phyloP scores from a whole-genome alignment of 1,140 invertebrate species.

The Archivesica marissinica region DNA sequence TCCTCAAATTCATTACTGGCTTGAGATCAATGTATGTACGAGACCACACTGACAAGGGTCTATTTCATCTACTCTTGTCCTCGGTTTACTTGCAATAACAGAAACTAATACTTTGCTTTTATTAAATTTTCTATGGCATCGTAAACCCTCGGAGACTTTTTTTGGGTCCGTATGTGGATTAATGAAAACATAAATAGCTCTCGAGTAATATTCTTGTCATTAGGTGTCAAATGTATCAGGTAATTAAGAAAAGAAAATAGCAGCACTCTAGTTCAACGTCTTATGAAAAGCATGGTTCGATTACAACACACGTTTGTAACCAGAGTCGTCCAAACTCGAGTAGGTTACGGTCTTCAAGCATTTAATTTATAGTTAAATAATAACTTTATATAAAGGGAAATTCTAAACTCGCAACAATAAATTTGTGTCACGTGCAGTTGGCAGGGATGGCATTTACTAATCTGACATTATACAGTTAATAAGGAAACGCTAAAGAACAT shows the following conservation, averaged over 20 bases:
- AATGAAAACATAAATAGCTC: background rate
- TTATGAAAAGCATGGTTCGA: background rate
- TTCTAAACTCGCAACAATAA: conserved; percentile 48
- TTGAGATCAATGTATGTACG: background rate
- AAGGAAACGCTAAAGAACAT: background rate
- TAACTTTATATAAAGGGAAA: conserved; percentile 39
- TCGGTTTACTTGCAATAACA: background rate
- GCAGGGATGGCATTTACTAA: conserved; percentile 22
- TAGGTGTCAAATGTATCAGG: background rate
- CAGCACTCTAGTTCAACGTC: conserved; percentile 1
- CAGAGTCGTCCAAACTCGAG: background rate
- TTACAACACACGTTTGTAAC: conserved; percentile 2
- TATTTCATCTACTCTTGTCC: background rate
- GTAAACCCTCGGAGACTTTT: background rate
- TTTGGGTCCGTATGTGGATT: conserved; percentile 4
- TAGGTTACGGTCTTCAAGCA: background rate
- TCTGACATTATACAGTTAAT: conserved; percentile 31
- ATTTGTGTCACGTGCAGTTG: conserved; percentile 34
- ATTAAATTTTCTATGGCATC: background rate
- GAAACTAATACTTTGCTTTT: conserved; percentile 21
- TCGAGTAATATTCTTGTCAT: background rate
- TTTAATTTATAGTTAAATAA: conserved; percentile 49
- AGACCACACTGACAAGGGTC: conserved; percentile 1
- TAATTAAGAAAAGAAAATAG: conserved; percentile 18
- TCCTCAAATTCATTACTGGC: conserved; percentile 3